These are phyloP conservation scores for Sericinus montela DNA, from an alignment of 2,888 invertebrate species.

Conservation along the genomic window DNA sequence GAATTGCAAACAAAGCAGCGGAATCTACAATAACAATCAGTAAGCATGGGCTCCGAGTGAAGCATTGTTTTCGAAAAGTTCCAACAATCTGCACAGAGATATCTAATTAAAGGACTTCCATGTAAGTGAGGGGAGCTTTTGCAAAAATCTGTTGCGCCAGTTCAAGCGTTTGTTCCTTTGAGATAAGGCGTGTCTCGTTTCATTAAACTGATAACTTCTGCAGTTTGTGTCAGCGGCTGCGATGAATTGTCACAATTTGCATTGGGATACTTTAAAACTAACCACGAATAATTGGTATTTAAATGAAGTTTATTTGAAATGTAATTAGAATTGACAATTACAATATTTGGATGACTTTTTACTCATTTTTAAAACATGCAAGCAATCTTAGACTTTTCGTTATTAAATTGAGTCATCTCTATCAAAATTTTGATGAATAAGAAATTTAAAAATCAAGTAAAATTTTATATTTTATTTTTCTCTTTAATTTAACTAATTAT, in stretches of 20 bases:
- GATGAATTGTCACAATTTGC: neutral
- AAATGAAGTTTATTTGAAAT: no score
- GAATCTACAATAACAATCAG: neutral
- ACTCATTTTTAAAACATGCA: no score
- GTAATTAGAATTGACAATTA: no score
- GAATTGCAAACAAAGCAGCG: neutral
- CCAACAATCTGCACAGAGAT: neutral
- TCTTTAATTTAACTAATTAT: no score
- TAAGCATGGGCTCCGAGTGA: neutral
- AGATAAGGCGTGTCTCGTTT: neutral
- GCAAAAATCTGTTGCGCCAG: neutral
- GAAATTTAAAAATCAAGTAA: no score
- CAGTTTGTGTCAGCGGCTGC: neutral
- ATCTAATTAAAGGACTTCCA: neutral
- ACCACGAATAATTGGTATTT: no score
- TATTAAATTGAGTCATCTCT: no score
- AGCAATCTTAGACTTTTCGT: no score
- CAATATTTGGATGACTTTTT: no score
- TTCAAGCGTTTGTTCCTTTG: neutral
- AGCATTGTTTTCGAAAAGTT: neutral
- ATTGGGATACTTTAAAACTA: neutral
- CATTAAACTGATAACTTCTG: neutral
- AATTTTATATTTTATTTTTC: no score
- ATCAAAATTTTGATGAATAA: no score
- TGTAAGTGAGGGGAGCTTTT: neutral